Percentiles rank a stretch among this genome's conserved stretches.
These are phyloP conservation scores for Polydrusus cervinus DNA, from an alignment of 2,888 invertebrate genomes.

Conservation along the genomic window DNA sequence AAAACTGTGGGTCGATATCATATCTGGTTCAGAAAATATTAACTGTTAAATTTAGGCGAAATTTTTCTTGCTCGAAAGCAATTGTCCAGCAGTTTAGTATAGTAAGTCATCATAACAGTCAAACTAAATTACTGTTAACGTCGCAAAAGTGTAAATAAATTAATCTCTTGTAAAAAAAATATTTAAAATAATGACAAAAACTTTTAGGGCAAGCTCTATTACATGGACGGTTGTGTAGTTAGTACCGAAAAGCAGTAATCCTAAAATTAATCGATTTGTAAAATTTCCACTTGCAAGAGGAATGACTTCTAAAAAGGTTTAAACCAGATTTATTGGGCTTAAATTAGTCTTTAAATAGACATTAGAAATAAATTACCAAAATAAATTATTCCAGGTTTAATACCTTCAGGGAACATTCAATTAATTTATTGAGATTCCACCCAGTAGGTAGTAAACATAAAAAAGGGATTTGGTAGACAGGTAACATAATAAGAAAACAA, in stretches of 20 bases:
- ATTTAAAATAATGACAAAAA: too few species aligned
- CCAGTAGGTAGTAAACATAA: neutral
- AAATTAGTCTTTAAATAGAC: conserved; percentile 12
- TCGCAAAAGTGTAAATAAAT: too few species aligned
- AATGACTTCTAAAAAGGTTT: neutral
- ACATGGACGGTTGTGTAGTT: neutral
- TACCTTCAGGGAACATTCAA: neutral
- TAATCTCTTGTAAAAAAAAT: too few species aligned
- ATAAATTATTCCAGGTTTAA: conserved; percentile 9
- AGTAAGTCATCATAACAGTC: too few species aligned
- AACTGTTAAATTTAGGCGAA: too few species aligned
- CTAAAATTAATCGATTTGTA: neutral
- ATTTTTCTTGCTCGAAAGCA: too few species aligned
- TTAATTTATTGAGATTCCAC: neutral
- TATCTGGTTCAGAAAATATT: too few species aligned
- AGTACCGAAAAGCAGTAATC: neutral
- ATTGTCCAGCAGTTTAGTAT: too few species aligned
- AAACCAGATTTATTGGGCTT: conserved; percentile 11
- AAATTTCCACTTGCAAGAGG: neutral
- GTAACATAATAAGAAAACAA: neutral
- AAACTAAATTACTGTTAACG: too few species aligned
- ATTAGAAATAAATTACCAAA: conserved; percentile 20
- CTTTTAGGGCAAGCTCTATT: too few species aligned
- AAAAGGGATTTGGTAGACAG: neutral
- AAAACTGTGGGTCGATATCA: too few species aligned